Evolutionary conservation across 2,888 invertebrate genomes (phyloP).

Genomic region (Abrostola tripartita): DNA sequence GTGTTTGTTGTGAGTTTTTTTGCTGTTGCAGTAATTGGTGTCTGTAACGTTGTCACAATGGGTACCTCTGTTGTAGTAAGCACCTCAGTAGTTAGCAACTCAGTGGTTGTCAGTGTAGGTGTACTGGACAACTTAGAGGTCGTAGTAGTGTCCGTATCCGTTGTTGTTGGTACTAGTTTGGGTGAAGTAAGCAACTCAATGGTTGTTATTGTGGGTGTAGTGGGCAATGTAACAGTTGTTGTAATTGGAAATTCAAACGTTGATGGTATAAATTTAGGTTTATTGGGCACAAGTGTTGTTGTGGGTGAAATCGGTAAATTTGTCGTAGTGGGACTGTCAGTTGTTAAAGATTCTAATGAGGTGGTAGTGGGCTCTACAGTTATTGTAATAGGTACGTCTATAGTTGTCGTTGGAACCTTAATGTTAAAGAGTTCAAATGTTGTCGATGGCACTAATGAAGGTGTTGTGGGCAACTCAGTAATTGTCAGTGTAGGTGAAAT

Average conservation of each 20-base stretch:
- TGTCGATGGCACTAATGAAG: constrained; percentile 6
- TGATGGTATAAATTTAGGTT: too few species aligned
- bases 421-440: constrained; percentile 6
- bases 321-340: too few species aligned
- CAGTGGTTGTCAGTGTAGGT: background rate
- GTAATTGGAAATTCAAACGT: background rate
- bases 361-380: background rate
- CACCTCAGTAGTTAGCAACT: background rate
- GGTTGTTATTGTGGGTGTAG: background rate
- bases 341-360: too few species aligned
- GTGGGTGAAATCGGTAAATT: too few species aligned
- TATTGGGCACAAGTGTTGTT: too few species aligned
- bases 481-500: too few species aligned
- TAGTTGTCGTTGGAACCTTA: background rate
- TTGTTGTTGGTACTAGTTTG: too few species aligned
- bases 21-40: constrained; percentile 3
- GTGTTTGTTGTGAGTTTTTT: background rate
- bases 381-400: background rate
- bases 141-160: background rate
- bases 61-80: background rate
- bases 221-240: background rate
- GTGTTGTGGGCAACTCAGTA: constrained; percentile 13
- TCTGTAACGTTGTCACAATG: background rate
- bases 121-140: constrained; percentile 6
- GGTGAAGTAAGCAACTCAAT: background rate